Percentiles rank a stretch among this genome's conserved stretches.
Evolutionary conservation across 2,113 vertebrate genomes (phyloP).

Genomic region (Marcusenius ussheri): DNA sequence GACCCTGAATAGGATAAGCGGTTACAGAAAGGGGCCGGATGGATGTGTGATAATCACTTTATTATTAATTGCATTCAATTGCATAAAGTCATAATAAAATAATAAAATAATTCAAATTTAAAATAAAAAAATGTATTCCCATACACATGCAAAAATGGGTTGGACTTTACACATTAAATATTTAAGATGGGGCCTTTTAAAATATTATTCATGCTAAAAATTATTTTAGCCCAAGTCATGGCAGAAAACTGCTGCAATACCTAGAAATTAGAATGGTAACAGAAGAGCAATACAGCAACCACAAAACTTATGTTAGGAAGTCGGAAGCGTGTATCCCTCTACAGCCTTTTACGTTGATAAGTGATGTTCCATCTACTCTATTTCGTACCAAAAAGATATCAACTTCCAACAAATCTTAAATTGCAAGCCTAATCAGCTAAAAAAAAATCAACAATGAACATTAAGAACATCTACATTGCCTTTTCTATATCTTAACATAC

Average conservation of each 20-base stretch:
- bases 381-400: not conserved
- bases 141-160: not conserved
- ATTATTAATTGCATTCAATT: not conserved
- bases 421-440: not conserved
- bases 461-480: not conserved
- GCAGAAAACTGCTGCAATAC: not conserved
- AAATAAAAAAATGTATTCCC: not conserved
- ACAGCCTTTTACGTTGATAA: not conserved
- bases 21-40: no score
- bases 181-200: not conserved
- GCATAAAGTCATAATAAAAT: not conserved
- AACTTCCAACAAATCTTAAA: not conserved
- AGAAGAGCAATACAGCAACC: not conserved
- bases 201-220: slow-evolving; percentile 3
- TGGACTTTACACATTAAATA: not conserved
- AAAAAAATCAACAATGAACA: not conserved
- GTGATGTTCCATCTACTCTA: not conserved
- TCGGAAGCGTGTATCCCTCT: not conserved
- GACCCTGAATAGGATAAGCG: no score
- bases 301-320: not conserved
- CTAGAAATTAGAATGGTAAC: not conserved
- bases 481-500: not conserved
- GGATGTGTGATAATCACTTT: not conserved
- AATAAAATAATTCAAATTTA: not conserved
- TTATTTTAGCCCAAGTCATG: not conserved